phyloP scores from a whole-genome alignment of 2,888 invertebrate species.

The Caradrina clavipalpis region DNA sequence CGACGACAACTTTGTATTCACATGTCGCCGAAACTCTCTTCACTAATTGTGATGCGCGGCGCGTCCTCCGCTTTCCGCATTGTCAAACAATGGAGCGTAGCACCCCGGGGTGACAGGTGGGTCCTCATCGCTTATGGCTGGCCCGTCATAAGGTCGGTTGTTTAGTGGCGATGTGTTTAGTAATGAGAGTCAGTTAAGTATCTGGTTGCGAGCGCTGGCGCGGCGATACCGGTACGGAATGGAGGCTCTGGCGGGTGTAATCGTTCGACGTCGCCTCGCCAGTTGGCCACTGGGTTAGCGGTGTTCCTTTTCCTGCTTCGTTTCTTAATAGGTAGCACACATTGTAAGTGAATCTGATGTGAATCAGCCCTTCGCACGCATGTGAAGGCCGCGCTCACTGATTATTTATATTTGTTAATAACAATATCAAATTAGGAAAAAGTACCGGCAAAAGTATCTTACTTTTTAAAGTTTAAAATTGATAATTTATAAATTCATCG shows the following conservation, averaged over 20 bases:
- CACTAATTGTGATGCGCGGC: constrained; percentile 84
- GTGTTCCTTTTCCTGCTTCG: constrained; percentile 89
- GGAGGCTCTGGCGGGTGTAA: constrained; percentile 82
- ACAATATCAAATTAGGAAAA: not conserved
- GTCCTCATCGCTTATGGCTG: constrained; percentile 77
- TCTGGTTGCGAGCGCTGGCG: constrained; percentile 80
- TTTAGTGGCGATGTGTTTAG: constrained; percentile 69
- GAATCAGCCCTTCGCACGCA: constrained; percentile 54
- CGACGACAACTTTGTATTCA: constrained; percentile 85
- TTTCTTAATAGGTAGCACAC: constrained; percentile 83
- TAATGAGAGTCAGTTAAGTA: constrained; percentile 74
- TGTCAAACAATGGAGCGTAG: constrained; percentile 82
- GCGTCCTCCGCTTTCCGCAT: constrained; percentile 87
- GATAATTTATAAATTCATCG: not conserved
- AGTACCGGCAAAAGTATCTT: not conserved
- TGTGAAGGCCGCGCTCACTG: constrained; percentile 7
- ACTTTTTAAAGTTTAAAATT: not conserved
- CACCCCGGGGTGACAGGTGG: constrained; percentile 83
- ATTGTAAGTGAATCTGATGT: constrained; percentile 72
- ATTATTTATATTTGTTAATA: constrained; percentile 32
- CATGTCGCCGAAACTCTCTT: constrained; percentile 88
- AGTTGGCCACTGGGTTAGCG: constrained; percentile 91
- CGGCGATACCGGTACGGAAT: constrained; percentile 86
- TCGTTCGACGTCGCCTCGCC: constrained; percentile 84
- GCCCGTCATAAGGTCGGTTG: constrained; percentile 69